Percentiles rank a stretch among this genome's conserved stretches.
phyloP scores from a whole-genome alignment of 2,888 invertebrate species.

The Trilocha varians region DNA sequence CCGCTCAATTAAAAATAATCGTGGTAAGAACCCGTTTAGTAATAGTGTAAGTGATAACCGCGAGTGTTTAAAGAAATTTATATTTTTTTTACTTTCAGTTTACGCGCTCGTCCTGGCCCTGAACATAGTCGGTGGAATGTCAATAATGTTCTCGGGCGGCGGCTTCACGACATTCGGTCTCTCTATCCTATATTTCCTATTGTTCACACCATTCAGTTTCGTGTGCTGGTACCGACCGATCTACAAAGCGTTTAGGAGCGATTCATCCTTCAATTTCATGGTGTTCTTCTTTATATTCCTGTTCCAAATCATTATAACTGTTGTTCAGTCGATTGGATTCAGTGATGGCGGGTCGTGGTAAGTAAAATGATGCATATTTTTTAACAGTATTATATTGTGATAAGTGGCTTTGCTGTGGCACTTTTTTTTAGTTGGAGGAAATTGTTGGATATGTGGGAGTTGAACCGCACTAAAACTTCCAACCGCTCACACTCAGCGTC shows the following conservation, averaged over 20 bases:
- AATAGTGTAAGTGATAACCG: neutral
- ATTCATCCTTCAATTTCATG: conserved; percentile 99
- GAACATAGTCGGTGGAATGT: conserved; percentile 90
- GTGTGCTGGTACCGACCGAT: conserved; percentile 99
- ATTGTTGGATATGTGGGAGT: too few relatives aligned
- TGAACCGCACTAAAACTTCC: too few relatives aligned
- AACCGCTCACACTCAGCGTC: too few relatives aligned
- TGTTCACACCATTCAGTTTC: conserved; percentile 98
- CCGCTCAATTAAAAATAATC: too few relatives aligned
- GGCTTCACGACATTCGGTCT: conserved; percentile 86
- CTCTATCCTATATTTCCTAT: conserved; percentile 87
- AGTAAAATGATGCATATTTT: too few relatives aligned
- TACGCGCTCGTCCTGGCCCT: conserved; percentile 88
- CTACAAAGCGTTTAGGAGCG: conserved; percentile 98
- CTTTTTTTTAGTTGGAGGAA: too few relatives aligned
- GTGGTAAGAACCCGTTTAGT: too few relatives aligned
- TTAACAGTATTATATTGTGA: conserved; percentile 2
- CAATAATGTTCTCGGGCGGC: conserved; percentile 77
- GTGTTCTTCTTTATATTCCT: conserved; percentile 99
- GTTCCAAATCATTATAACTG: conserved; percentile 92
- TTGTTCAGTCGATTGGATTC: conserved; percentile 92
- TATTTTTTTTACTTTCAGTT: conserved; percentile 79
- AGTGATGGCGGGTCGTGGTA: conserved; percentile 89
- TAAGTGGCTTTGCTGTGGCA: neutral
- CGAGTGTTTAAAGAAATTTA: neutral